Evolutionary conservation across 2,113 vertebrate genomes (phyloP), one percentile per base, ranked within the genome.

Genomic region (Engraulis encrasicolus): DNA sequence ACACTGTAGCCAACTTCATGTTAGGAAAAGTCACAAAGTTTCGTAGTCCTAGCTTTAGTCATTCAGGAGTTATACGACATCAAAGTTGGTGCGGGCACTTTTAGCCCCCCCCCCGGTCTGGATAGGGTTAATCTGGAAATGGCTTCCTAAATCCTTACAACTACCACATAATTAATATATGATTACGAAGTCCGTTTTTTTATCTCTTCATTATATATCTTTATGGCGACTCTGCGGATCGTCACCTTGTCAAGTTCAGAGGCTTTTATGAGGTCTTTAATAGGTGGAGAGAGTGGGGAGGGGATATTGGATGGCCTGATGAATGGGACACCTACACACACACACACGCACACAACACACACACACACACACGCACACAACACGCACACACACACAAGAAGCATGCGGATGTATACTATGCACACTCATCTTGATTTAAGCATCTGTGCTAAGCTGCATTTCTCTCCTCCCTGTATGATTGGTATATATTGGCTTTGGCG

Each of bases 231-330:
- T 83, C 85, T 88, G 89, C 88, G 85, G 85, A 87, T 92, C 89
- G 91, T 94, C 93, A 91, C 92, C 92, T 94, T 95, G 91, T 92
- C 85, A 91, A 91, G 92, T 92, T 94, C 92, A 89, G 78, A 36
- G 86, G 87, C 87, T 91, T 94, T 95, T 93, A 94, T 91, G 87
- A 78, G 85, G 78, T 81, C 88, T 90, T 91, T 92, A 93, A 92
- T 91, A 88, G 92, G 91, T 90, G 93, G 85, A 91, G 85, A 91
- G 85, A 92, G 84, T 91, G 85, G 89, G 66, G 40, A 31, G 66
- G 34, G 66, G 54, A 31, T 34, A 17, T 74, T 34, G 58, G n/a
- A 9, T 23, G 58, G 12, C 1, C 11, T 61, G 66, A 74, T 74
- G 14, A 36, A 74, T 74, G 34, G 27, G 14, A 34, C 6, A 19